phyloP scores from a whole-genome alignment of 2,888 invertebrate genomes.

The Drosophila meridionalis region DNA sequence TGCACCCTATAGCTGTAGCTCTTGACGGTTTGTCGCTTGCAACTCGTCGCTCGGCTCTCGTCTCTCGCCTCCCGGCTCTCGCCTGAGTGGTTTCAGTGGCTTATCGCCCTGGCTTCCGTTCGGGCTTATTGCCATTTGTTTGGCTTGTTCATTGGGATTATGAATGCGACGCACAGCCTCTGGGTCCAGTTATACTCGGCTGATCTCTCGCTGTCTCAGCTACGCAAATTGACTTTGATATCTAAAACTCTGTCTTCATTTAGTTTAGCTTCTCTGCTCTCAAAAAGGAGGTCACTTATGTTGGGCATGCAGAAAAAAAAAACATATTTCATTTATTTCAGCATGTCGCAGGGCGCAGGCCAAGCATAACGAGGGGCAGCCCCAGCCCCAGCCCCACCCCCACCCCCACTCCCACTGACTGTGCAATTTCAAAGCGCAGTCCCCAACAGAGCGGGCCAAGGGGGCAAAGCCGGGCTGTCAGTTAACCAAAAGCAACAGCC shows the following conservation, averaged over 20 bases:
- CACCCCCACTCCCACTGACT: slow-evolving; percentile 12
- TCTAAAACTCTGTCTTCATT: not conserved
- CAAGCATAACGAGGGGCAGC: slow-evolving; percentile 25
- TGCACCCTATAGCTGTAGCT: not conserved
- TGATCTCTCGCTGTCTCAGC: not conserved
- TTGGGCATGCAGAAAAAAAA: not conserved
- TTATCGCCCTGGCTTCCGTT: slow-evolving; percentile 17
- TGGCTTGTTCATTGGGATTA: slow-evolving; percentile 12
- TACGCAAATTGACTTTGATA: not conserved
- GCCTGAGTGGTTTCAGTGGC: slow-evolving; percentile 25
- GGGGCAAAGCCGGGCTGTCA: slow-evolving; percentile 37
- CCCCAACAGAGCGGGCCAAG: slow-evolving; percentile 42
- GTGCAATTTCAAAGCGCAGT: slow-evolving; percentile 38
- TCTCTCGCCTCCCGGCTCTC: not conserved
- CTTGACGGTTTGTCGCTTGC: not conserved
- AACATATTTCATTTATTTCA: not conserved
- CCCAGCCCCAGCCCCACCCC: not conserved
- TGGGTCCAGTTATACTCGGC: not conserved
- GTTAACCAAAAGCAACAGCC: slow-evolving; percentile 69
- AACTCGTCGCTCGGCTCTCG: not conserved
- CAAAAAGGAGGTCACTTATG: not conserved
- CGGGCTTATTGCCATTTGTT: slow-evolving; percentile 24
- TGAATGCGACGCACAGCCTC: slow-evolving; percentile 4
- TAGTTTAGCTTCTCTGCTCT: not conserved
- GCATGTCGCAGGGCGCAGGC: not conserved